phyloP scores from a whole-genome alignment of 2,888 invertebrate species.

The Syrista parreyssii region DNA sequence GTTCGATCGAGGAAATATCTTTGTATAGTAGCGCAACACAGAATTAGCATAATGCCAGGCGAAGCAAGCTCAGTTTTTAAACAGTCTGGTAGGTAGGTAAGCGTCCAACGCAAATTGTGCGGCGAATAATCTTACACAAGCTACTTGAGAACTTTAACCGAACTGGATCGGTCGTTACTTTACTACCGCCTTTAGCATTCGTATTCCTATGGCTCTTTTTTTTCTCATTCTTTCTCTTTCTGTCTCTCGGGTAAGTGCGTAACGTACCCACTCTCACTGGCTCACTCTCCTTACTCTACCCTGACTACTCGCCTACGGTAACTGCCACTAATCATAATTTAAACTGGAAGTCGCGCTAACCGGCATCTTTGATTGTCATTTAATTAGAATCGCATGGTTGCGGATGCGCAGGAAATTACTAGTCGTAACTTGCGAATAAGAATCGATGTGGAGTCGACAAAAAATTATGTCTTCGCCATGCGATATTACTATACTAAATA shows the following conservation, averaged over 20 bases:
- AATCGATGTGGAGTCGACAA: neutral
- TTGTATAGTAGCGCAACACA: conserved; percentile 24
- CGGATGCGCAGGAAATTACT: neutral
- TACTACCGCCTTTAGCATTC: neutral
- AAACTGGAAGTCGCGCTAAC: neutral
- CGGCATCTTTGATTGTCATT: neutral
- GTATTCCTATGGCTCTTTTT: neutral
- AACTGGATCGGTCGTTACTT: neutral
- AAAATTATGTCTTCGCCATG: neutral
- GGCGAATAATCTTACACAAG: conserved; percentile 32
- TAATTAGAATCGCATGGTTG: neutral
- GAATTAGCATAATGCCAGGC: conserved; percentile 53
- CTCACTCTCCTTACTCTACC: neutral
- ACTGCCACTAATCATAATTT: neutral
- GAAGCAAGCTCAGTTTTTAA: conserved; percentile 40
- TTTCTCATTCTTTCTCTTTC: neutral
- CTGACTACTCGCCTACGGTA: neutral
- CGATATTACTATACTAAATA: neutral
- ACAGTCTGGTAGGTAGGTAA: neutral
- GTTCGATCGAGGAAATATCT: conserved; percentile 45
- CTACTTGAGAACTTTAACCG: conserved; percentile 14
- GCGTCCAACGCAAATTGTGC: conserved; percentile 41
- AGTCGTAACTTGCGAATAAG: neutral
- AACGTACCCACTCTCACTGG: neutral
- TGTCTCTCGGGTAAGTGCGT: neutral